Percentiles rank a stretch among this genome's conserved stretches.
These are phyloP conservation scores for Polietes domitor DNA, from an alignment of 2,888 invertebrate species.

Conservation along the genomic window DNA sequence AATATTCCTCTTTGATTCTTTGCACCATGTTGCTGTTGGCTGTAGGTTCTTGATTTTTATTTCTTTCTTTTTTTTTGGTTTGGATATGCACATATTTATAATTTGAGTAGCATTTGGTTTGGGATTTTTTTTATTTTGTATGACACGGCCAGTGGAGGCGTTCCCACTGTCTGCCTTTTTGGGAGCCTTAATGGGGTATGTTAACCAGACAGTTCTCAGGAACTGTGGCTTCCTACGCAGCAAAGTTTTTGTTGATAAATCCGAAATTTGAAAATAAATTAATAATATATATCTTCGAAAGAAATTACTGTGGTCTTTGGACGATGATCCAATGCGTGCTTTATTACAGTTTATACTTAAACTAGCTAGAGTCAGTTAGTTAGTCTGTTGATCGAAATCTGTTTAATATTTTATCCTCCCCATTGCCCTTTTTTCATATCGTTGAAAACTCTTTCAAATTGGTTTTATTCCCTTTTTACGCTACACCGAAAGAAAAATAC, in stretches of 20 bases:
- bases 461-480: no score
- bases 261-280: no score
- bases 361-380: no score
- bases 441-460: no score
- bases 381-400: no score
- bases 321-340: no score
- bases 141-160: conserved; percentile 63
- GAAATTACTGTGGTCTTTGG: no score
- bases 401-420: no score
- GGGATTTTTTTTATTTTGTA: conserved; percentile 49
- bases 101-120: conserved; percentile 37
- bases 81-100: conserved; percentile 24
- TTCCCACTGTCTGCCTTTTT: conserved; percentile 48
- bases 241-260: not conserved
- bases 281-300: no score
- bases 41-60: not conserved
- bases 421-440: no score
- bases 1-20: not conserved
- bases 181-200: conserved; percentile 8
- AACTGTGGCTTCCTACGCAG: not conserved
- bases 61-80: not conserved
- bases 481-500: no score
- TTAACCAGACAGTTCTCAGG: conserved; percentile 9
- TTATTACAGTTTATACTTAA: no score
- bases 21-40: not conserved